phyloP scores from a whole-genome alignment of 1,140 invertebrate genomes.

The Atta cephalotes region DNA sequence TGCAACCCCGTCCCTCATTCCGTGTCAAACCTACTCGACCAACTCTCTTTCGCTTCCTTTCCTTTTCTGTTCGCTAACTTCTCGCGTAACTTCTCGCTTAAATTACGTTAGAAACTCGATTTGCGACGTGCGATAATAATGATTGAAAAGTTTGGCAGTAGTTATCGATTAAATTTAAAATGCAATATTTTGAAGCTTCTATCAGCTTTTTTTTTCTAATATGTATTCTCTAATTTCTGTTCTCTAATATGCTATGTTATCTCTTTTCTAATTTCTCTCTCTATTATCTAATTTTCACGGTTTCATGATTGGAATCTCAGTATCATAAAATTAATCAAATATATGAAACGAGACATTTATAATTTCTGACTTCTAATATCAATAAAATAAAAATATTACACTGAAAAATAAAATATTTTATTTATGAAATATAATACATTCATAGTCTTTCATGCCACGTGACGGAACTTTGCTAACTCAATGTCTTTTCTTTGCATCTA shows the following conservation, averaged over 20 bases:
- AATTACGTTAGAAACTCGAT: conserved; percentile 58
- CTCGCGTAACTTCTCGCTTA: conserved; percentile 33
- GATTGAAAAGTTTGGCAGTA: conserved; percentile 62
- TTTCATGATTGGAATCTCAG: not conserved
- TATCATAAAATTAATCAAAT: conserved; percentile 24
- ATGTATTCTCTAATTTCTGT: not conserved
- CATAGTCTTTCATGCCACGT: not conserved
- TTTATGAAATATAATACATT: not conserved
- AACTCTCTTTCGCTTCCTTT: conserved; percentile 1
- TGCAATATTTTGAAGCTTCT: conserved; percentile 17
- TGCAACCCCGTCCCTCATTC: not conserved
- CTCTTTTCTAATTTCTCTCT: not conserved
- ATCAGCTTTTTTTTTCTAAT: not conserved
- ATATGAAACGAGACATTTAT: not conserved
- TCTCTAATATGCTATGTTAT: too few relatives aligned
- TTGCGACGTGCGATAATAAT: conserved; percentile 49
- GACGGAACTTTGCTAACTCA: conserved; percentile 9
- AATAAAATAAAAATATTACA: not conserved
- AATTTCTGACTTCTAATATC: not conserved
- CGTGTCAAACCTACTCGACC: conserved; percentile 14
- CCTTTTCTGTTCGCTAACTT: conserved; percentile 35
- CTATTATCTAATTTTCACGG: not conserved
- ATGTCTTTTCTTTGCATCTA: not conserved
- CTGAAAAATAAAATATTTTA: not conserved
- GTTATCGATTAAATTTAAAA: conserved; percentile 48